phyloP scores from a whole-genome alignment of 1,140 invertebrate species.

The Neodiprion pinetum region DNA sequence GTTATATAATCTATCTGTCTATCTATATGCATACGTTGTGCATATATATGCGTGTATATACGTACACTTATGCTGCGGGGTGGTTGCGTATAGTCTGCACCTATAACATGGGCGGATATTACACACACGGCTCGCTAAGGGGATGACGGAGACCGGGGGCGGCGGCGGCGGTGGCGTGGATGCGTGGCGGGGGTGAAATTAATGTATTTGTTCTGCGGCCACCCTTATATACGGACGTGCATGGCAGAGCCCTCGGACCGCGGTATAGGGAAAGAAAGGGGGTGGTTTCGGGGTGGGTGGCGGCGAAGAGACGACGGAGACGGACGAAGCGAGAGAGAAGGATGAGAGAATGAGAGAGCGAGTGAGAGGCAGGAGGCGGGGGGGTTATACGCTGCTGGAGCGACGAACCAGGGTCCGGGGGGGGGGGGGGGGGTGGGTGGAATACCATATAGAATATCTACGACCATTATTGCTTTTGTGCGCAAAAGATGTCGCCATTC shows the following conservation, averaged over 20 bases:
- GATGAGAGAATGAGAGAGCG: conserved; percentile 42
- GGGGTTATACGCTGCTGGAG: conserved; percentile 41
- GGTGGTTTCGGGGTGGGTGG: no score
- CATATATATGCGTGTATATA: conserved; percentile 29
- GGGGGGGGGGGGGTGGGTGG: not conserved
- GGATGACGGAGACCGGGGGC: conserved; percentile 25
- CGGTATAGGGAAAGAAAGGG: not conserved
- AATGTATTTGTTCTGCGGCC: conserved; percentile 58
- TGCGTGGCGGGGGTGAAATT: conserved; percentile 43
- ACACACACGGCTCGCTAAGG: not conserved
- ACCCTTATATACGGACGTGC: conserved; percentile 46
- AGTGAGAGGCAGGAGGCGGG: not conserved
- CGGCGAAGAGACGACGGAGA: conserved; percentile 26
- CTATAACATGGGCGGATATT: no score
- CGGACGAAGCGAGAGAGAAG: no score
- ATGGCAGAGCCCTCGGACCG: not conserved
- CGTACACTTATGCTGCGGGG: conserved; percentile 17
- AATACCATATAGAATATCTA: conserved; percentile 18
- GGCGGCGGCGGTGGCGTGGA: conserved; percentile 1
- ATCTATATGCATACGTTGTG: no score
- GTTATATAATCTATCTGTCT: no score
- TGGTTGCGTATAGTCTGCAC: not conserved
- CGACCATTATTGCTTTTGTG: conserved; percentile 29
- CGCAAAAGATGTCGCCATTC: conserved; percentile 19
- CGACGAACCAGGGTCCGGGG: conserved; percentile 42